Percentiles rank a stretch among this genome's conserved stretches.
phyloP scores from a whole-genome alignment of 2,113 vertebrate genomes.

The Orthonyx spaldingii region DNA sequence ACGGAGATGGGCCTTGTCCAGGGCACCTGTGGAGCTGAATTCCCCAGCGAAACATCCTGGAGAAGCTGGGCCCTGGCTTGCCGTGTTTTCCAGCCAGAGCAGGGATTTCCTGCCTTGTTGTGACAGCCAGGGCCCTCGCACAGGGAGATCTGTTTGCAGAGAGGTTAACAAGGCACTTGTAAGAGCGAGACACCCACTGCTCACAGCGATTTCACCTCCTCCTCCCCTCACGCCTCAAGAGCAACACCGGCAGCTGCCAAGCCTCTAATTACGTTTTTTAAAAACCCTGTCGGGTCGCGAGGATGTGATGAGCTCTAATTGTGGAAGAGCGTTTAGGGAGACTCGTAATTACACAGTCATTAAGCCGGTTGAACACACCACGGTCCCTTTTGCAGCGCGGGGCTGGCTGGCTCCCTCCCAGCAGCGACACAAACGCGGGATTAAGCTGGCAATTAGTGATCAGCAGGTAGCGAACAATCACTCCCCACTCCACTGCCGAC shows the following conservation, averaged over 20 bases:
- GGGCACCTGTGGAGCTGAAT: rapidly evolving
- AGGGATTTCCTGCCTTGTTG: neutral
- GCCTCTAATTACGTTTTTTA: conserved; percentile 9
- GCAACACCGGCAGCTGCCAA: neutral
- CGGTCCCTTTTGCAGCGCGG: neutral
- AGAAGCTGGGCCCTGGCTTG: neutral
- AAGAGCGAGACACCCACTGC: neutral
- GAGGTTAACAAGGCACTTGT: neutral
- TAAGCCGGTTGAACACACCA: conserved; percentile 19
- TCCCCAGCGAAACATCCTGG: neutral
- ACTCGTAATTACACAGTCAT: conserved; percentile 30
- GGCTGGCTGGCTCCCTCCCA: neutral
- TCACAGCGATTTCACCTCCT: neutral
- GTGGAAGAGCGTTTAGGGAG: conserved; percentile 12
- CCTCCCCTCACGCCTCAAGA: neutral
- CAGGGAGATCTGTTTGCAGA: neutral
- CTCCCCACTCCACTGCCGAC: neutral
- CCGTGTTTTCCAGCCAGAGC: neutral
- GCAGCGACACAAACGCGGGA: neutral
- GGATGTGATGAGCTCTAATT: conserved; percentile 13
- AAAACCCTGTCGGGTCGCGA: conserved; percentile 21
- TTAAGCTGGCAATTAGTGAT: conserved; percentile 27
- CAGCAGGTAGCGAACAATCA: neutral
- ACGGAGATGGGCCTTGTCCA: rapidly evolving
- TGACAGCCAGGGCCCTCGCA: neutral